These are phyloP conservation scores for Sebastes miniatus DNA, from an alignment of 2,797 vertebrate genomes.

Conservation along the genomic window DNA sequence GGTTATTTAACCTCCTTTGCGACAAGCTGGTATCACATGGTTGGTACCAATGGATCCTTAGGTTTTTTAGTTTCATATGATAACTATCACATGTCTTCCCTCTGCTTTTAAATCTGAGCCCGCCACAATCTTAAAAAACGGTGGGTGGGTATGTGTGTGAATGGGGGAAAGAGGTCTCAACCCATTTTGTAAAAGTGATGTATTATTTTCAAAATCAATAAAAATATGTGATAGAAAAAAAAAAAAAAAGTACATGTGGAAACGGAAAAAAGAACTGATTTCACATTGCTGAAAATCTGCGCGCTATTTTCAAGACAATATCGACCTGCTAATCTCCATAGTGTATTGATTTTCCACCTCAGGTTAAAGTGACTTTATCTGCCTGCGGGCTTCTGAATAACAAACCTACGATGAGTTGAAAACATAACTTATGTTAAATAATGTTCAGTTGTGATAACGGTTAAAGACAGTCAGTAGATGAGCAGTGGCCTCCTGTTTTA, in stretches of 20 bases:
- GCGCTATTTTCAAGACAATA: neutral
- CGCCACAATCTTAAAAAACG: too few species aligned
- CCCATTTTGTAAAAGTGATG: too few species aligned
- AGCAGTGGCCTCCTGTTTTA: neutral
- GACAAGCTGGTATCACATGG: too few species aligned
- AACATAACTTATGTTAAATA: neutral
- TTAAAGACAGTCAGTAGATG: neutral
- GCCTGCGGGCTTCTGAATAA: neutral
- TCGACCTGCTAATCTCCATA: neutral
- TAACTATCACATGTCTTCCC: too few species aligned
- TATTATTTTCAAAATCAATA: too few species aligned
- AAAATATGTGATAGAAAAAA: too few species aligned
- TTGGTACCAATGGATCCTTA: too few species aligned
- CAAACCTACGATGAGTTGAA: neutral
- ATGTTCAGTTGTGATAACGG: neutral
- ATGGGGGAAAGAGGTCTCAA: too few species aligned
- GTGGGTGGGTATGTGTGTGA: too few species aligned
- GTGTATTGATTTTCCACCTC: neutral
- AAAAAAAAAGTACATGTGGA: neutral
- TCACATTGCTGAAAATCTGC: neutral
- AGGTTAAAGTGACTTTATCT: neutral
- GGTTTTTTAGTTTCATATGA: too few species aligned
- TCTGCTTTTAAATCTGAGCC: too few species aligned
- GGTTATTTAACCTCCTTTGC: rapidly evolving
- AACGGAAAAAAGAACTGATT: neutral